These are phyloP conservation scores for Thalassaphorura encarpata DNA, from an alignment of 1,140 invertebrate species.

Conservation along the genomic window DNA sequence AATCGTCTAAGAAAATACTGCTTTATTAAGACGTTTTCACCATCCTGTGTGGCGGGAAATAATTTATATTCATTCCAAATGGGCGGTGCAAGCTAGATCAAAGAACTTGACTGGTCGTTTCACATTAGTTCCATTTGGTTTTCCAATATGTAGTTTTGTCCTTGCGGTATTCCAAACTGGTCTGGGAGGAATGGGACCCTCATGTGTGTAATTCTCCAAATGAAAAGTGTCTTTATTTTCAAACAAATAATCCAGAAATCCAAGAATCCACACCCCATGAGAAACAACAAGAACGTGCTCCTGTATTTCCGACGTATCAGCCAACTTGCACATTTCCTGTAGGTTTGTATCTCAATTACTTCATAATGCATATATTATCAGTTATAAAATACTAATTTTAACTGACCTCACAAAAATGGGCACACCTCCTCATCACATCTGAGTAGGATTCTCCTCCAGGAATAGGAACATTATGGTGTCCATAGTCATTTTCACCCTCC, in stretches of 20 bases:
- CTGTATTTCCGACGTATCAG: not conserved
- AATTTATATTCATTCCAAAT: too few relatives aligned
- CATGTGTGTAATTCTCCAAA: not conserved
- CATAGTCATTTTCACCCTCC: not conserved
- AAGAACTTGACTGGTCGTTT: not conserved
- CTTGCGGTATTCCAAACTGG: not conserved
- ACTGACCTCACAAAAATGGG: constrained; percentile 17
- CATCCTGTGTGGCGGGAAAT: too few relatives aligned
- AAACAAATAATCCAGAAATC: constrained; percentile 21
- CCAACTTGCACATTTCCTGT: constrained; percentile 17
- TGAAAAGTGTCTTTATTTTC: constrained; percentile 1
- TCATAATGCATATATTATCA: not conserved
- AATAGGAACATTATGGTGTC: constrained; percentile 16
- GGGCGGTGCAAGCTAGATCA: not conserved
- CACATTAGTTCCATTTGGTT: not conserved
- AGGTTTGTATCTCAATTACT: too few relatives aligned
- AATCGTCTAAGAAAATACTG: too few relatives aligned
- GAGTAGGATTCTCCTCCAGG: constrained; percentile 18
- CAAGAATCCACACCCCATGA: constrained; percentile 21
- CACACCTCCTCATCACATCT: constrained; percentile 7
- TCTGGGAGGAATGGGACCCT: not conserved
- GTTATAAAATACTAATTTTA: too few relatives aligned
- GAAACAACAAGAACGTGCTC: constrained; percentile 18
- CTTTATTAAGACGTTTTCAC: too few relatives aligned
- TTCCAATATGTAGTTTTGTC: not conserved